phyloP scores from a whole-genome alignment of 2,797 vertebrate genomes.

The Cottoperca gobio region DNA sequence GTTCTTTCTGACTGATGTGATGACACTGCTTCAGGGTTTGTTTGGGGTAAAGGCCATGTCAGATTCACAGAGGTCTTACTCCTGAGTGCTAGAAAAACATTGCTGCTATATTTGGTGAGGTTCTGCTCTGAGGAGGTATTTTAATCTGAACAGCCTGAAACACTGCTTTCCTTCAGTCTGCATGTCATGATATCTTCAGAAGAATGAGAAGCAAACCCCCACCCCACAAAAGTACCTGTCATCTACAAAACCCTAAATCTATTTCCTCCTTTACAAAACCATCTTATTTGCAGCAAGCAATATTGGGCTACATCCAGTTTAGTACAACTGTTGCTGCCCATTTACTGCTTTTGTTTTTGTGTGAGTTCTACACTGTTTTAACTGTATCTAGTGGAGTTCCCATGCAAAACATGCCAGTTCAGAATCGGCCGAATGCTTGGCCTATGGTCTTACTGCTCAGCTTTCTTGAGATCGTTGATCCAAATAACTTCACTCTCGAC shows the following conservation, averaged over 20 bases:
- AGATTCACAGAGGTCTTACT: constrained; percentile 5
- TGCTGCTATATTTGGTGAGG: constrained; percentile 35
- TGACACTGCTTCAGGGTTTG: constrained; percentile 18
- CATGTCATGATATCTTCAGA: constrained; percentile 9
- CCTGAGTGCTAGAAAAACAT: constrained; percentile 2
- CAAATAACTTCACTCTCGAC: no score
- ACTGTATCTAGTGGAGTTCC: no score
- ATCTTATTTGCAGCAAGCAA: neutral
- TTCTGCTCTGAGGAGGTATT: constrained; percentile 8
- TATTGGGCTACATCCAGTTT: no score
- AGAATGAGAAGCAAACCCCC: neutral
- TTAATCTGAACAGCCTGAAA: constrained; percentile 16
- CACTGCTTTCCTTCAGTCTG: constrained; percentile 16
- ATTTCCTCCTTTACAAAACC: neutral
- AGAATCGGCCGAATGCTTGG: no score
- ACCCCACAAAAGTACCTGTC: neutral
- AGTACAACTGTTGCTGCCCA: neutral
- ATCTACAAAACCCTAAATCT: neutral
- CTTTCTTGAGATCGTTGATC: no score
- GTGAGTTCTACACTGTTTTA: neutral
- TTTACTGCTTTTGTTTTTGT: neutral
- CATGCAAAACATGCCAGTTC: no score
- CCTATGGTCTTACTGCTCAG: no score
- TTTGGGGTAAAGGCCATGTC: constrained; percentile 23
- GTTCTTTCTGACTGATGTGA: constrained; percentile 26